Percentiles rank a stretch among this genome's conserved stretches.
Evolutionary conservation across 2,113 vertebrate species (phyloP).

Genomic region (Antidorcas marsupialis): DNA sequence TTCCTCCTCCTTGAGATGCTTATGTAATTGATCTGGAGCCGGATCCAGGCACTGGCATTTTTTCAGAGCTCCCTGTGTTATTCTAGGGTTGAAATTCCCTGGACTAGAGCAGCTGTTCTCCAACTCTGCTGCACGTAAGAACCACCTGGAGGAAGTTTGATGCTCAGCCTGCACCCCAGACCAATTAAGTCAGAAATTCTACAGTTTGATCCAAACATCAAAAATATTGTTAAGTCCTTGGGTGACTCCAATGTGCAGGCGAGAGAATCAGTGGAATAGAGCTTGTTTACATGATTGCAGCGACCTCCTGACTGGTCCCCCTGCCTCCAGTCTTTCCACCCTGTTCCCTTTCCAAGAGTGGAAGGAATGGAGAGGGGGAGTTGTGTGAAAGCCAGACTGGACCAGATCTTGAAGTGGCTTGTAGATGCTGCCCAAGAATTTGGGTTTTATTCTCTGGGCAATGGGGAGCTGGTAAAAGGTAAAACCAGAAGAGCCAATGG

Average conservation of each 20-base stretch:
- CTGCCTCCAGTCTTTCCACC: background rate
- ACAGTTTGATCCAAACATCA: background rate
- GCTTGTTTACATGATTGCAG: background rate
- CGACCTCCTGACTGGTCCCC: background rate
- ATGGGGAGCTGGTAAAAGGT: background rate
- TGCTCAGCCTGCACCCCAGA: background rate
- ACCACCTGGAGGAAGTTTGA: background rate
- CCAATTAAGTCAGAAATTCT: background rate
- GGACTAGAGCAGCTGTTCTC: background rate
- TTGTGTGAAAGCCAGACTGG: background rate
- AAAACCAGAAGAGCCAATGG: background rate
- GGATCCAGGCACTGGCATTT: background rate
- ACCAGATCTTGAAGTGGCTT: background rate
- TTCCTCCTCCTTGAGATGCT: background rate
- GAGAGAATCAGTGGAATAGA: background rate
- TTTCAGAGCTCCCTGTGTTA: background rate
- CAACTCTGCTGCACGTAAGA: background rate
- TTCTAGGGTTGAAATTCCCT: background rate
- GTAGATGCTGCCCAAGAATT: background rate
- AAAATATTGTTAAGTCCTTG: background rate
- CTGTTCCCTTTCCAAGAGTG: background rate
- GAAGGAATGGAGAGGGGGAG: rapidly evolving
- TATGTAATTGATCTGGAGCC: background rate
- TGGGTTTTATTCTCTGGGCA: background rate
- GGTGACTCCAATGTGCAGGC: background rate